Percentiles rank a stretch among this genome's conserved stretches.
Conservation (phyloP, 2,113 vertebrate species). For the Pollimyrus isidori region DNA sequence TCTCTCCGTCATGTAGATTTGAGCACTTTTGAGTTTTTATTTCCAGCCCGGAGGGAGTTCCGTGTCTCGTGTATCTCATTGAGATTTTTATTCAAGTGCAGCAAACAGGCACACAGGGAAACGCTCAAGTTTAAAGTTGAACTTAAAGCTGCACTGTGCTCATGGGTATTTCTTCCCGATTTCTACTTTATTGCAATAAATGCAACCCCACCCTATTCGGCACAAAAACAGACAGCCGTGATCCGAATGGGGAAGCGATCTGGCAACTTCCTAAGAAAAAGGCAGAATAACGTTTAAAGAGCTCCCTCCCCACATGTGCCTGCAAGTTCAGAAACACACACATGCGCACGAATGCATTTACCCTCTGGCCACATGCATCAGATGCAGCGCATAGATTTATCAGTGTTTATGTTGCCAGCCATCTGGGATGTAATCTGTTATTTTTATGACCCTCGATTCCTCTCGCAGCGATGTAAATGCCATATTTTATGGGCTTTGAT, state of each 20-base stretch:
- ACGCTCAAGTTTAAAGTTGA: not conserved
- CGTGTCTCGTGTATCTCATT: not conserved
- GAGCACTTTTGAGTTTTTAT: not conserved
- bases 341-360: not conserved
- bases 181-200: not conserved
- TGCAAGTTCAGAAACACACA: not conserved
- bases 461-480: not conserved
- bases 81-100: not conserved
- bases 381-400: not conserved
- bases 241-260: not conserved
- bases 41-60: not conserved
- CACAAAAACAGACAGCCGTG: not conserved
- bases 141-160: not conserved
- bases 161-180: not conserved
- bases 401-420: not conserved
- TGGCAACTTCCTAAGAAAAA: not conserved
- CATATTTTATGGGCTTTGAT: not conserved
- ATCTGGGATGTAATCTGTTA: not conserved
- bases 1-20: not conserved
- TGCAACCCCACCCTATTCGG: not conserved
- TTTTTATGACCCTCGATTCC: not conserved
- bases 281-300: not conserved
- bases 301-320: not conserved
- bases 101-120: not conserved
- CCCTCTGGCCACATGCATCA: not conserved